phyloP scores from a whole-genome alignment of 2,113 vertebrate species.

The Polypterus bichir region DNA sequence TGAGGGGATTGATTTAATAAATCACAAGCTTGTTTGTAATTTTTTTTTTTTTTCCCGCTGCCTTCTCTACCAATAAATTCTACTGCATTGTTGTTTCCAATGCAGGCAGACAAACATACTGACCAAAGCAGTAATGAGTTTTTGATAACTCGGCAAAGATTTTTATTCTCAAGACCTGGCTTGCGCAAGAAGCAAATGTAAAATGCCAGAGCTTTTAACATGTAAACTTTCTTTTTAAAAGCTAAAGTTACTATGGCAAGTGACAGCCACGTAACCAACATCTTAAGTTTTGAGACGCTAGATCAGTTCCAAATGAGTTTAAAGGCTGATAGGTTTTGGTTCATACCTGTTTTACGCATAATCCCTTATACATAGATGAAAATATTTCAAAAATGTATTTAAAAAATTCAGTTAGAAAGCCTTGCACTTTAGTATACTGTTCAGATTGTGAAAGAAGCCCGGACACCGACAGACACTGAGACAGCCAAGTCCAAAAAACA shows the following conservation, averaged over 20 bases:
- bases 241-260: constrained; percentile 8
- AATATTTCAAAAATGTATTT: too few relatives aligned
- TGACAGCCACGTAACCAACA: constrained; percentile 14
- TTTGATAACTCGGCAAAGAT: constrained; percentile 3
- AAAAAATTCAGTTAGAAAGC: too few relatives aligned
- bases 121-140: constrained; percentile 15
- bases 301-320: too few relatives aligned
- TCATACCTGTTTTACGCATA: too few relatives aligned
- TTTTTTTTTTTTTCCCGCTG: constrained; percentile 31
- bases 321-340: too few relatives aligned
- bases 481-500: too few relatives aligned
- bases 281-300: constrained; percentile 14
- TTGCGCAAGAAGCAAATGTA: neutral
- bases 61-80: constrained; percentile 39
- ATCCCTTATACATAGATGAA: too few relatives aligned
- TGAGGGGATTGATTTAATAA: constrained; percentile 58
- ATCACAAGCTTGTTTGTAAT: constrained; percentile 62
- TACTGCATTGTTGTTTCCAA: constrained; percentile 27
- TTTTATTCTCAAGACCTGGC: neutral
- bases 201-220: neutral
- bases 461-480: too few relatives aligned
- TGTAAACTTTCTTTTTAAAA: neutral
- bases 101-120: constrained; percentile 21
- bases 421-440: too few relatives aligned
- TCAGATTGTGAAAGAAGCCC: too few relatives aligned